A percentile compares a stretch with the other conserved stretches of the same genome.
Evolutionary conservation across 2,888 invertebrate species (phyloP).

Genomic region (Aethes cnicana): DNA sequence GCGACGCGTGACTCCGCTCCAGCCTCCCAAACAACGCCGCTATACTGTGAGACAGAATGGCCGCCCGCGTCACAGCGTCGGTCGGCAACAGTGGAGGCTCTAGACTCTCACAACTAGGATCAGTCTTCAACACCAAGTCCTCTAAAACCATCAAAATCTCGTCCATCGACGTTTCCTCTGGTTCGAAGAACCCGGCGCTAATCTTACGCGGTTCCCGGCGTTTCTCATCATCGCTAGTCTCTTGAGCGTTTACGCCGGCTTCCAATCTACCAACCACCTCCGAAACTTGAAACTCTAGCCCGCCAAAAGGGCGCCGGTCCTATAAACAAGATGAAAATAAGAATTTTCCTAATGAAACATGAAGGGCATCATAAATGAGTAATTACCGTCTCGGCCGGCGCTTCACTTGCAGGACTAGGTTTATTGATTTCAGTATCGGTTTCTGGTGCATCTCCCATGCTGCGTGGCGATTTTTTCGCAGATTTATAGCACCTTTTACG

Average conservation of each 20-base stretch:
- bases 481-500: conserved; percentile 49
- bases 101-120: conserved; percentile 83
- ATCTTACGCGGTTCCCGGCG: conserved; percentile 71
- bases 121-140: conserved; percentile 83
- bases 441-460: conserved; percentile 73
- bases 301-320: conserved; percentile 85
- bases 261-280: conserved; percentile 87
- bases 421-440: conserved; percentile 63
- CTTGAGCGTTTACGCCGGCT: conserved; percentile 82
- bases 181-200: conserved; percentile 77
- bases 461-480: conserved; percentile 72
- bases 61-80: conserved; percentile 80
- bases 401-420: conserved; percentile 54
- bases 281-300: conserved; percentile 87
- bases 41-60: conserved; percentile 93
- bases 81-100: conserved; percentile 84
- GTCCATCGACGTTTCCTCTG: conserved; percentile 82
- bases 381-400: conserved; percentile 59
- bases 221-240: conserved; percentile 65
- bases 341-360: conserved; percentile 33
- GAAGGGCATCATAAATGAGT: conserved; percentile 18
- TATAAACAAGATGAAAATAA: conserved; percentile 53
- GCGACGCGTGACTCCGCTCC: conserved; percentile 89
- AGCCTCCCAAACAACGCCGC: conserved; percentile 93
- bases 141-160: conserved; percentile 84